Percentiles rank a stretch among this genome's conserved stretches.
phyloP scores from a whole-genome alignment of 2,113 vertebrate species.

The Burhinus bistriatus region DNA sequence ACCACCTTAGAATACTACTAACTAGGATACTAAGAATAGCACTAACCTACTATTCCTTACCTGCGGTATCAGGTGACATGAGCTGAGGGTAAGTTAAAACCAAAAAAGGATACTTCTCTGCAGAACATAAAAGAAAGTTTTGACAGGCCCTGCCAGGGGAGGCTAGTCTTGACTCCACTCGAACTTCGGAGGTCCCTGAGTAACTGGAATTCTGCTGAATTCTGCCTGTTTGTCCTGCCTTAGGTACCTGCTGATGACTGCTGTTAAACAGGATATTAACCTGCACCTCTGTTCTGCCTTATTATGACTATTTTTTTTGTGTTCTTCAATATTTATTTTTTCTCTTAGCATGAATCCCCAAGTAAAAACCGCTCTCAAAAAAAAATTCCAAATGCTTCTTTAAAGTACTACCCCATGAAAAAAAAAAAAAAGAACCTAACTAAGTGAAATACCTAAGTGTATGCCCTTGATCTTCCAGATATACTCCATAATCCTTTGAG shows the following conservation, averaged over 20 bases:
- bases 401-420: not conserved
- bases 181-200: not conserved
- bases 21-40: not conserved
- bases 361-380: not conserved
- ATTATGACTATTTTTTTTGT: not conserved
- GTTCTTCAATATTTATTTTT: not conserved
- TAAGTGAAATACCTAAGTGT: slow-evolving; percentile 82
- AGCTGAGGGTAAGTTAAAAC: not conserved
- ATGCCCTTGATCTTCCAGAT: slow-evolving; percentile 93
- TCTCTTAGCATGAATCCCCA: not conserved
- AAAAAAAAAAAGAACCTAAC: not conserved
- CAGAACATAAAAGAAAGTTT: not conserved
- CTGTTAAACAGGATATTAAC: not conserved
- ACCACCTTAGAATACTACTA: not conserved
- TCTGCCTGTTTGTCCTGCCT: not conserved
- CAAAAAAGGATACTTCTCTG: not conserved
- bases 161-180: not conserved
- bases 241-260: not conserved
- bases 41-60: not conserved
- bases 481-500: slow-evolving; percentile 95
- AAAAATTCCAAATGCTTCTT: not conserved
- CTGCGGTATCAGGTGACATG: not conserved
- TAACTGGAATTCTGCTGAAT: not conserved
- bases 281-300: not conserved
- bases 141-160: not conserved